A percentile compares a stretch with the other conserved stretches of the same genome.
phyloP scores from a whole-genome alignment of 2,113 vertebrate genomes.

The Eidolon helvum region DNA sequence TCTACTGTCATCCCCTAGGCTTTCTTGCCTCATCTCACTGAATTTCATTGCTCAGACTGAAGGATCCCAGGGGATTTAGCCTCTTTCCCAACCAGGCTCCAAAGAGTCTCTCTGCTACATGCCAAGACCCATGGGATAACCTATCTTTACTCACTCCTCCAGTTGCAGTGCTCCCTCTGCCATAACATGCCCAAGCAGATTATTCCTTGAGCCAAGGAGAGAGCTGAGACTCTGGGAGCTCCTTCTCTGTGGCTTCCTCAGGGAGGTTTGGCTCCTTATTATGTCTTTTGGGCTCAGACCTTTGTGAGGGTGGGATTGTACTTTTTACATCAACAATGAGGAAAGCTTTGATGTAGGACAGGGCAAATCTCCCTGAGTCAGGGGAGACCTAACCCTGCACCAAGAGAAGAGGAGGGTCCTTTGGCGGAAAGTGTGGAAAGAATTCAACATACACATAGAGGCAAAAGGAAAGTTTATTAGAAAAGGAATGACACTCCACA shows the following conservation, averaged over 20 bases:
- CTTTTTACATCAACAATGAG: background rate
- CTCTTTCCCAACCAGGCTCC: background rate
- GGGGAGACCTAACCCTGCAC: too few relatives aligned
- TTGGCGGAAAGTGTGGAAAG: too few relatives aligned
- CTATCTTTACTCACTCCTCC: background rate
- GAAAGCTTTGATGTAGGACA: background rate
- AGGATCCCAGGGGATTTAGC: background rate
- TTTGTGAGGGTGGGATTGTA: background rate
- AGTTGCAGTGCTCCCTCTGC: too few relatives aligned
- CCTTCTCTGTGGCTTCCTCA: background rate
- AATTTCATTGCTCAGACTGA: background rate
- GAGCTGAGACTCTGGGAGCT: background rate
- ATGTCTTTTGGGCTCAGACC: background rate
- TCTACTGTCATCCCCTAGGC: background rate
- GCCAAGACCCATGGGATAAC: background rate
- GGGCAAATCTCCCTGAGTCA: too few relatives aligned
- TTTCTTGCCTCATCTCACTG: background rate
- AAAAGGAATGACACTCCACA: too few relatives aligned
- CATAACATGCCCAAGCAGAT: rapidly evolving
- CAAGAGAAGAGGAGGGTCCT: too few relatives aligned
- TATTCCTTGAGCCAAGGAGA: background rate
- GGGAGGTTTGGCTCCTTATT: background rate
- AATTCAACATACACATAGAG: too few relatives aligned
- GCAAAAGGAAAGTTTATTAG: too few relatives aligned
- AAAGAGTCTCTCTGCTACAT: background rate